Evolutionary conservation across 1,140 invertebrate species (phyloP).

Genomic region (Megalonaias nervosa): DNA sequence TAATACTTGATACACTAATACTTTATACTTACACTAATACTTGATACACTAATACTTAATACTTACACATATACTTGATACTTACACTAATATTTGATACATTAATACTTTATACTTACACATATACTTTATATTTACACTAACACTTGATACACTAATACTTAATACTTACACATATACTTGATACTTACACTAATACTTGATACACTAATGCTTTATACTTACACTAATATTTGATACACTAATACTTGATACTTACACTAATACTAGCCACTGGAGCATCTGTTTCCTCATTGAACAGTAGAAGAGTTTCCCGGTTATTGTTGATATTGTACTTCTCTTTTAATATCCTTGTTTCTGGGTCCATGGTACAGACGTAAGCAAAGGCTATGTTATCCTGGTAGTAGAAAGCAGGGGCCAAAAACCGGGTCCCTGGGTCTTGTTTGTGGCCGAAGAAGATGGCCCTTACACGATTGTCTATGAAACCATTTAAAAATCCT

Average conservation of each 20-base stretch:
- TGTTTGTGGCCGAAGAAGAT: conserved; percentile 88
- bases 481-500: conserved; percentile 87
- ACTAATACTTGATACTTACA: conserved; percentile 46
- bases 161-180: background rate
- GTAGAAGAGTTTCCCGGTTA: conserved; percentile 84
- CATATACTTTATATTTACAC: no score
- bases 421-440: conserved; percentile 85
- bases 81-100: no score
- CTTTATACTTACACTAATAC: background rate
- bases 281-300: conserved; percentile 91
- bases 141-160: background rate
- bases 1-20: background rate
- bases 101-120: no score
- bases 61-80: background rate
- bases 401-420: conserved; percentile 90
- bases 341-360: conserved; percentile 66
- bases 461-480: conserved; percentile 90
- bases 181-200: background rate
- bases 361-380: conserved; percentile 73
- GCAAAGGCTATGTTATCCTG: conserved; percentile 90
- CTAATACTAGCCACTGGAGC: conserved; percentile 86
- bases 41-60: background rate
- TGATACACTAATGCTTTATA: background rate
- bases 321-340: conserved; percentile 74
- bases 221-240: no score